Base-by-base conservation (phyloP, 2,888 invertebrate genomes). In the Hirtodrosophila histrioides region DNA sequence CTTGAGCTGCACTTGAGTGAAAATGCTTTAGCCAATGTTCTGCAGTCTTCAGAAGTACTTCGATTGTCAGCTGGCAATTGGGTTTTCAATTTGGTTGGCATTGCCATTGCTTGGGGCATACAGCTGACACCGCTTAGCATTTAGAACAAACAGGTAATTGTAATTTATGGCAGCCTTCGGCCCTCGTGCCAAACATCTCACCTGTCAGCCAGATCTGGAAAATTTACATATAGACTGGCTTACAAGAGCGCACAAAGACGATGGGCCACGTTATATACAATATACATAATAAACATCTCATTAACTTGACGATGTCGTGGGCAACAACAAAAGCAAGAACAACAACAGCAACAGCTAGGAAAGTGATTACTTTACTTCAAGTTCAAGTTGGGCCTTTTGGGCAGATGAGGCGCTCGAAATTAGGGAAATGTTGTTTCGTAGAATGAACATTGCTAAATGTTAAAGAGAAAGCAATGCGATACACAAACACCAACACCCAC, bases 271-370 rank as follows among this genome's bases (percentile, higher is more conserved):
- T 46, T 49, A 48, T 36, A 64, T 53, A 45, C 27, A 27, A 66
- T 64, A 60, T 62, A 71, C 78, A 81, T 78, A 78, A 81, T 78
- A 81, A 82, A 71, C 75, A 78, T 71, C 61, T 81, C 78, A 78
- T 80, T 68, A 78, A 62, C 62, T 75, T 69, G 60, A 61, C 37
- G 50, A 40, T 55, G 54, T 61, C 17, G 31, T 55, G 37, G 17
- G 17, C 39, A 50, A 6, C 36, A 49, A 36, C 49, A 55, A 23
- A 37, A 36, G 7, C 36, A 44, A 31, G 54, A 41, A 33, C 33
- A 46, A 40, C 49, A 41, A n/a, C 17, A 17, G 17, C 17, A 17
- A 17, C 48, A 37, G 10, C 4, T 41, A 40, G 27, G 46, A 62
- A 33, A 41, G 43, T 36, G 44, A 43, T 33, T 43, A 58, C 62